Percentiles rank a stretch among this genome's conserved stretches.
Conservation (phyloP, 2,113 vertebrate species). For the Lagenorhynchus albirostris region DNA sequence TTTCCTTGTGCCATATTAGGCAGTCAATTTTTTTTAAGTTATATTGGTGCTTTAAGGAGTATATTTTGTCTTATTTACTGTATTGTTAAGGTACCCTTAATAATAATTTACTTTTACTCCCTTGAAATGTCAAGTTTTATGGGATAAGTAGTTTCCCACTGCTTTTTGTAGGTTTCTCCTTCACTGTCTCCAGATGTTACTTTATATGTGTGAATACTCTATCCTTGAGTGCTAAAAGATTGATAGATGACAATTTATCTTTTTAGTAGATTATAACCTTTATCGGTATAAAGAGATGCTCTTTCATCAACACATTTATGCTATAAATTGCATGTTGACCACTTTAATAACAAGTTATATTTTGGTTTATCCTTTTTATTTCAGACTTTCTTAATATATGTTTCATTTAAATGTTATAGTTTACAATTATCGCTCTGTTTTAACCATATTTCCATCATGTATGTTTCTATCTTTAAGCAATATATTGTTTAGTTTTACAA, state of each 20-base stretch:
- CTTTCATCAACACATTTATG: neutral
- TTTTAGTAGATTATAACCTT: neutral
- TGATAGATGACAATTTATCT: neutral
- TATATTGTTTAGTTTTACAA: neutral
- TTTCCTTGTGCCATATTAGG: neutral
- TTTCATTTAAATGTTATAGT: neutral
- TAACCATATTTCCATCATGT: neutral
- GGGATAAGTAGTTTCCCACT: neutral
- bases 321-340: neutral
- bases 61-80: neutral
- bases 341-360: neutral
- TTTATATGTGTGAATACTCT: neutral
- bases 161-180: neutral
- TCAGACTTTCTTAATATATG: neutral
- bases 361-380: neutral
- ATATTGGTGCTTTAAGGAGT: neutral
- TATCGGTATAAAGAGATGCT: neutral
- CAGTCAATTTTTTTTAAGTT: neutral
- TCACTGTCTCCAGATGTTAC: neutral
- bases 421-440: neutral
- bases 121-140: neutral
- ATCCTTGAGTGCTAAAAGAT: neutral
- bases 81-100: neutral
- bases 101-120: neutral
- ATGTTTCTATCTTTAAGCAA: neutral